Conservation (phyloP, 2,797 vertebrate species). For the Vultur gryphus region DNA sequence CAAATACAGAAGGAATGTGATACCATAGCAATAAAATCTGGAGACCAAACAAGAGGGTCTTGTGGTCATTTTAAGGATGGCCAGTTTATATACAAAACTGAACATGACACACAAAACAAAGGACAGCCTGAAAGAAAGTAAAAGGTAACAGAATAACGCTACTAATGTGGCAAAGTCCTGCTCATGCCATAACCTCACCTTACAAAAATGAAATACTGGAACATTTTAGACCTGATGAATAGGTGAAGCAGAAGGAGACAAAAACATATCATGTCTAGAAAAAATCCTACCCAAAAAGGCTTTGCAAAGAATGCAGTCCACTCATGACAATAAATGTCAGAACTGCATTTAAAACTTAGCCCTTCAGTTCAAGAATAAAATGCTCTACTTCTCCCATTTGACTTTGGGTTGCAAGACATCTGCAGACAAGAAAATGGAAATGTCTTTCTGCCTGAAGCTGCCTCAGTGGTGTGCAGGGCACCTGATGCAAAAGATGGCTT, state of each 20-base stretch:
- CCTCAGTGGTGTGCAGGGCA: fast-evolving
- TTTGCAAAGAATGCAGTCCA: background rate
- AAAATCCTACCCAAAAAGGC: background rate
- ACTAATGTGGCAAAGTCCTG: background rate
- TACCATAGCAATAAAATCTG: background rate
- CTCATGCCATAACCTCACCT: background rate
- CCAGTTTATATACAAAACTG: background rate
- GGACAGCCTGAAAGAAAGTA: background rate
- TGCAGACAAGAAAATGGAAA: background rate
- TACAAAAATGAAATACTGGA: background rate
- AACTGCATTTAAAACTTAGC: background rate
- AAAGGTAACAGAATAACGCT: background rate
- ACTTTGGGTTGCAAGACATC: background rate
- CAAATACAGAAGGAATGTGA: background rate
- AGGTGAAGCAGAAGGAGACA: background rate
- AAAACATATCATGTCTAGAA: background rate
- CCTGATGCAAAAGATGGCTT: background rate
- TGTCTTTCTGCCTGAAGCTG: background rate
- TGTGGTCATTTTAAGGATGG: background rate
- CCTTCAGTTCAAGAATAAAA: background rate
- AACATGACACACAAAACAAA: background rate
- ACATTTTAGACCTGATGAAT: background rate
- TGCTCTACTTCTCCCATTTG: background rate
- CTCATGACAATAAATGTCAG: background rate
- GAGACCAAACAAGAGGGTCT: background rate